A percentile compares a stretch with the other conserved stretches of the same genome.
phyloP scores from a whole-genome alignment of 2,797 vertebrate species.

The Tapirus indicus region DNA sequence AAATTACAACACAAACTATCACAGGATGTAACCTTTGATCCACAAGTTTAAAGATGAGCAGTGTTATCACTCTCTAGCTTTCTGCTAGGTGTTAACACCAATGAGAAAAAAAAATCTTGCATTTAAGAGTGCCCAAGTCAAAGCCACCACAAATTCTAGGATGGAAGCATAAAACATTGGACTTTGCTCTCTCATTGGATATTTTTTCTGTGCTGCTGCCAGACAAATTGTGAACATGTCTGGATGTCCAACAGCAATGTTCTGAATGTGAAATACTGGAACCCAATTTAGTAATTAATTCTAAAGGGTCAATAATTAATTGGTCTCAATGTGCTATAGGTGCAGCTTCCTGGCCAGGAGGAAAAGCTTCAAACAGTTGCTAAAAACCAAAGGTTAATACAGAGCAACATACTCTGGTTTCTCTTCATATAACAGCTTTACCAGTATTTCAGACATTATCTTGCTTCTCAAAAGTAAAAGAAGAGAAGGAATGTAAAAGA shows the following conservation, averaged over 20 bases:
- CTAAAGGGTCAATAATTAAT: conserved; percentile 61
- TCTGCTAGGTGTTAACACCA: conserved; percentile 38
- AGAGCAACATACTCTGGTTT: conserved; percentile 55
- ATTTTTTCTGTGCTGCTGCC: conserved; percentile 39
- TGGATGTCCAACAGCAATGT: conserved; percentile 39
- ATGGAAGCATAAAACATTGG: conserved; percentile 52
- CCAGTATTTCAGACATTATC: conserved; percentile 36
- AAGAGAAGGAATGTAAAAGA: conserved; percentile 58
- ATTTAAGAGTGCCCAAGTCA: conserved; percentile 57
- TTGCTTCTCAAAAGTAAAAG: conserved; percentile 63
- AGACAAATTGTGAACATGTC: conserved; percentile 59
- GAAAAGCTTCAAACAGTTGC: conserved; percentile 54
- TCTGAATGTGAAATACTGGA: conserved; percentile 58
- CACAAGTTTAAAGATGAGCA: conserved; percentile 59
- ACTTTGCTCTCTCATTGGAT: conserved; percentile 27
- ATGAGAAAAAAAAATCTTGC: not conserved
- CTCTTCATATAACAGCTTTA: conserved; percentile 40
- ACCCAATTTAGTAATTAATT: conserved; percentile 61
- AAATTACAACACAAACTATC: conserved; percentile 54
- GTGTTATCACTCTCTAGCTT: conserved; percentile 9
- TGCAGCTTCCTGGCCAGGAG: not conserved
- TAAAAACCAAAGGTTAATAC: conserved; percentile 66
- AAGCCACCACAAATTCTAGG: conserved; percentile 62
- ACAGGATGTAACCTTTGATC: conserved; percentile 40
- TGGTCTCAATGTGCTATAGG: conserved; percentile 35